Evolutionary conservation across 30 jellyfish, hydroid and myxozoan genomes (phyloP).

Genomic region (Hydractinia symbiolongicarpus): DNA sequence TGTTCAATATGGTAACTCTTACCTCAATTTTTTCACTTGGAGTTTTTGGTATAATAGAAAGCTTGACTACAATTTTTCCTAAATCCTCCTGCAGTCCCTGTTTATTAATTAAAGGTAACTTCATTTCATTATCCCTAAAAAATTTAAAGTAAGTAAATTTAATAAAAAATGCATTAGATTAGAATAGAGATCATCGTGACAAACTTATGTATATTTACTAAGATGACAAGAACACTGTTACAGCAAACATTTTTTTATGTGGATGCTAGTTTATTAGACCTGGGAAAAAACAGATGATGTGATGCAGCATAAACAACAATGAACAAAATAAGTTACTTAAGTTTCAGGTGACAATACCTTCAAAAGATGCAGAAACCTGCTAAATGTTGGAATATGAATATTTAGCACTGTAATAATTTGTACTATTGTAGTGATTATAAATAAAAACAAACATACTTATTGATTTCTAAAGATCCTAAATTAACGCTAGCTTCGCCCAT

Average conservation of each 20-base stretch:
- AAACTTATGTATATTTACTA: not conserved
- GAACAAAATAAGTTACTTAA: too few species aligned
- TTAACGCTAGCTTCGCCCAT: slow-evolving; percentile 81
- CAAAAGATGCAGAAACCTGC: too few species aligned
- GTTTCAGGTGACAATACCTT: too few species aligned
- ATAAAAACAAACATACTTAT: slow-evolving; percentile 43
- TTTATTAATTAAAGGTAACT: slow-evolving; percentile 60
- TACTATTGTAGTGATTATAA: not conserved
- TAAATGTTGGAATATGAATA: too few species aligned
- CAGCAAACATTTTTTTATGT: too few species aligned
- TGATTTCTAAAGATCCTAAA: slow-evolving; percentile 54
- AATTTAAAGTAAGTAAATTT: not conserved
- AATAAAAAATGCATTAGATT: not conserved
- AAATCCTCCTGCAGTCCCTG: slow-evolving; percentile 84
- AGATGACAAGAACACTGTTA: not conserved
- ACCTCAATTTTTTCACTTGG: slow-evolving; percentile 62
- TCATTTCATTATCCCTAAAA: slow-evolving; percentile 42
- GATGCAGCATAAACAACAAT: too few species aligned
- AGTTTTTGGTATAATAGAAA: slow-evolving; percentile 50
- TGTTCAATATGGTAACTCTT: not conserved
- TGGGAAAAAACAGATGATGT: too few species aligned
- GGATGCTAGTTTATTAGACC: too few species aligned
- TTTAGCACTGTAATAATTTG: too few species aligned
- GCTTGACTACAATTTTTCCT: slow-evolving; percentile 57
- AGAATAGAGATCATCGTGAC: too few species aligned